These are phyloP conservation scores for Peribatodes rhomboidaria DNA, from an alignment of 2,888 invertebrate species.

Conservation along the genomic window DNA sequence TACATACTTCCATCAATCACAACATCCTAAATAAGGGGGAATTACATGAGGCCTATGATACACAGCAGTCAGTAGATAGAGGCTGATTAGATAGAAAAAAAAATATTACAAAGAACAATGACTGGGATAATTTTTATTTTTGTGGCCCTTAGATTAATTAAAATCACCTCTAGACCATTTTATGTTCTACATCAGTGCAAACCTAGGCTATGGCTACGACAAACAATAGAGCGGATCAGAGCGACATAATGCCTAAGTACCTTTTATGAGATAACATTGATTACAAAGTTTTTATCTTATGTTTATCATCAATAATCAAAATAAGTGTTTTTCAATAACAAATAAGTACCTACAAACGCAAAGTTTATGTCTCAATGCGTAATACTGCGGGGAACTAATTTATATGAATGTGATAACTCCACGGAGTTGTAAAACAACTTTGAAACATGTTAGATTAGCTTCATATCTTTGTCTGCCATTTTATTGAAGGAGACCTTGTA, in stretches of 20 bases:
- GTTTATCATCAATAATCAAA: not conserved
- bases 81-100: too few relatives aligned
- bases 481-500: conserved; percentile 67
- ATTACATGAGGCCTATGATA: too few relatives aligned
- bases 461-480: conserved; percentile 61
- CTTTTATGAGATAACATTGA: conserved; percentile 15
- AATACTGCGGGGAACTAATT: not conserved
- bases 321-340: conserved; percentile 5
- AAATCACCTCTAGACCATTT: not conserved
- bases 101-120: too few relatives aligned
- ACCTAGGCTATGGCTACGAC: not conserved
- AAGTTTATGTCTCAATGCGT: not conserved
- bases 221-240: not conserved
- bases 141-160: not conserved
- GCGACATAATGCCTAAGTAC: conserved; percentile 8
- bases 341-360: not conserved
- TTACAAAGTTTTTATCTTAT: conserved; percentile 14
- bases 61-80: too few relatives aligned
- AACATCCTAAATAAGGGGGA: too few relatives aligned
- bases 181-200: not conserved
- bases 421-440: conserved; percentile 29
- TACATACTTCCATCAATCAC: too few relatives aligned
- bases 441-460: conserved; percentile 25
- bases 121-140: not conserved
- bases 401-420: not conserved